Evolutionary conservation across 2,888 invertebrate species (phyloP), one percentile per base, ranked within the genome.

Genomic region (Phyllotreta cruciferae): DNA sequence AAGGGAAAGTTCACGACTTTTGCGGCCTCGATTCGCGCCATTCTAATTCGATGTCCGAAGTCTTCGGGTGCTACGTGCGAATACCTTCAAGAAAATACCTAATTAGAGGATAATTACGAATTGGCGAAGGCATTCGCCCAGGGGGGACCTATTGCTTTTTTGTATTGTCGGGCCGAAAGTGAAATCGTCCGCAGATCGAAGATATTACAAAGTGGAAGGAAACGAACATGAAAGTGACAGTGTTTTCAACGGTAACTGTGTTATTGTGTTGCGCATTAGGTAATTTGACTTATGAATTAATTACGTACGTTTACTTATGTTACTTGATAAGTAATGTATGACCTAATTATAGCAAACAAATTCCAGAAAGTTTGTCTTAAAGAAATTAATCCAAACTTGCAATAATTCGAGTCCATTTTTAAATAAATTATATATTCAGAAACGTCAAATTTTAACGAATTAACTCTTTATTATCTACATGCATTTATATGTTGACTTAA

Each of bases 1-100:
- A 67, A 69, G 66, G 69, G 69, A 66, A 69, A 69, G 66, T 66
- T 63, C 62, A 62, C 41, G 60, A 54, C 60, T 56, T 63, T 60
- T 60, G 56, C 62, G 67, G 60, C 69, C 69, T 67, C 69, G 57
- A 66, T 68, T 53, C 54, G 60, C 56, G 38, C 14, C 60, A 56
- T 58, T 64, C 61, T 50, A 66, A 63, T 66, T 63, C 56, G 45
- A 62, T 56, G 41, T 57, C 47, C 56, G 50, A 60, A 63, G 61
- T 56, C 36, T 50, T 14, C 54, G 38, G 42, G 54, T 24, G 36
- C 57, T 55, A 41, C 39, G 41, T 35, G 10, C 10, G 36, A 11
- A 44, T 7, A 14, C 14, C 14, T 13, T 13, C 34, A 36, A 50
- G 52, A 14, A 52, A 52, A 37, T 37, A 13, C 37, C 10, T 13